Evolutionary conservation across 2,797 vertebrate genomes (phyloP), one percentile per base, ranked within the genome.

Genomic region (Sebastes nivosus): DNA sequence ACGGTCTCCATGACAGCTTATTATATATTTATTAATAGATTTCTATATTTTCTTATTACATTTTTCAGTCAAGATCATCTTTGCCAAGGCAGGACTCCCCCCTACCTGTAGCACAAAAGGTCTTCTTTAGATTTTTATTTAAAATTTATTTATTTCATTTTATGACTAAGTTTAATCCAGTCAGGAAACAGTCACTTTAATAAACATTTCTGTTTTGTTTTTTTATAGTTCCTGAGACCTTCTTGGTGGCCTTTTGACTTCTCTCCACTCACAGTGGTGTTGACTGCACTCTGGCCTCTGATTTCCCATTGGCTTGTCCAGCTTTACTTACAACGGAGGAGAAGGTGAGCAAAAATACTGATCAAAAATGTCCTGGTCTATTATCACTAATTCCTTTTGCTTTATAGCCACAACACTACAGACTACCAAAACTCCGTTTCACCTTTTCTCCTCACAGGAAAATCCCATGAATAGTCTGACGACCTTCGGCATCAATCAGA

Each of bases 171-270:
- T 54, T 67, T n/a, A 9, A 36, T 14, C 6, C 27, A 9, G 11
- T 59, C 8, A 16, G 2, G 10, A 60, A 67, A 32, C 38, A 22
- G 8, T 34, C 0, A 0, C 3, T 66, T 72, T 42, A 58, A 72
- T 68, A 1, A 16, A 46, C 3, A 16, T 83, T 84, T 59, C 2
- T 83, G n/a, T 2, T 81, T 83, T n/a, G 81, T 82, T 20, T 52
- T 52, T 52, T 52, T 52, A 52, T 18, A 95, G 95, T 85, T 90
- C 80, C 87, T 97, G 95, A 97, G 93, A 92, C 95, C 96, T 2
- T 95, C 96, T 1, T 97, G 97, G 97, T 98, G 97, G 97, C 97
- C 97, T 84, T 97, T 97, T 27, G 94, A 96, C 76, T 87, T 96
- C 80, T 97, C 96, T 86, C 97, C 97, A 59, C 88, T 96, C 82